Evolutionary conservation across 2,113 vertebrate species (phyloP).

Genomic region (Mystacornis crossleyi): DNA sequence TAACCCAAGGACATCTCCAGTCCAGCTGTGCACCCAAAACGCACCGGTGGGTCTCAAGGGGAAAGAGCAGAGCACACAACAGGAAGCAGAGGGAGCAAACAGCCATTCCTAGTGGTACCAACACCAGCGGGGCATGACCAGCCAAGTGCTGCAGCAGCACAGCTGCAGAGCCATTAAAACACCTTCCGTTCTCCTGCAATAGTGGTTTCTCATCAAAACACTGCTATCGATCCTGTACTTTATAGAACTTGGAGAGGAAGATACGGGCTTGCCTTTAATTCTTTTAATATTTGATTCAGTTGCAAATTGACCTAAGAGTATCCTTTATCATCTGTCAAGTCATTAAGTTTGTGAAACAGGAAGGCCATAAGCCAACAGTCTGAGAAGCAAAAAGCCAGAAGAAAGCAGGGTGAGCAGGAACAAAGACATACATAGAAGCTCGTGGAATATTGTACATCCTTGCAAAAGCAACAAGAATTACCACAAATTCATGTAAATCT

Average conservation of each 20-base stretch:
- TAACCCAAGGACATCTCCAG: neutral
- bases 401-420: neutral
- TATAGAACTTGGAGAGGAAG: neutral
- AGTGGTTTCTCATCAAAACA: neutral
- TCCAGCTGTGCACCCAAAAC: neutral
- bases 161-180: neutral
- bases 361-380: neutral
- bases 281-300: neutral
- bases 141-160: neutral
- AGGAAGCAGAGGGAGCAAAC: neutral
- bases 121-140: fast-evolving
- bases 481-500: neutral
- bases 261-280: neutral
- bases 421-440: neutral
- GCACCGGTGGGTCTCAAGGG: neutral
- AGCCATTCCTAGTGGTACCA: neutral
- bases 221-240: neutral
- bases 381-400: neutral
- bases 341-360: neutral
- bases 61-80: neutral
- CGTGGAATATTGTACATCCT: neutral
- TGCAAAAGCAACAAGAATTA: neutral
- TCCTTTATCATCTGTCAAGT: neutral
- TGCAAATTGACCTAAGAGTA: neutral
- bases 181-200: neutral